Base-by-base conservation (phyloP, 2,888 invertebrate genomes). In the Achlya flavicornis region DNA sequence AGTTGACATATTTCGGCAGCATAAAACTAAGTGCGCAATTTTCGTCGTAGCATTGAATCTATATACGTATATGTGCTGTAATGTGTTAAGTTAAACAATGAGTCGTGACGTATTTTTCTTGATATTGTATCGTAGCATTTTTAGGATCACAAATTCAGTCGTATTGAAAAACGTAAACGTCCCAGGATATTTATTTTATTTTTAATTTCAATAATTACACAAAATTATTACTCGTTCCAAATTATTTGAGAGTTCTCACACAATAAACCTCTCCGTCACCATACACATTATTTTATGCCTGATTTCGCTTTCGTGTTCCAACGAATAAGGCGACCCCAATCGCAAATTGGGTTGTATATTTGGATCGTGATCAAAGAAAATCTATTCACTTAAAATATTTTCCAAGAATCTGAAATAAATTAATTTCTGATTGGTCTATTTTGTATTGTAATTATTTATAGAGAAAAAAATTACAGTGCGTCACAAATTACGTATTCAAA, bases 1-100 rank as follows among this genome's bases (percentile, higher is more conserved):
- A 32, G 26, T 57, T 61, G 58, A 62, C 48, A 64, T 32, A 59
- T 58, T 7, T 65, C 70, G 63, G 59, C 26, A 53, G 11, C 59
- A 60, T 61, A 63, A 63, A 66, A 58, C 63, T 62, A 65, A 65
- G 66, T 76, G 79, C 81, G 82, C 79, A 80, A 77, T 81, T 77
- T 64, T 66, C 69, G 70, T 75, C 73, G 74, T 72, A 68, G 64
- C 68, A 64, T 69, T 58, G 68, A 76, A 72, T 77, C 70, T 73
- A 69, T 65, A 66, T 68, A 62, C 69, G 62, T 35, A 61, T 61
- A n/a, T 53, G 10, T 68, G 66, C 68, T 58, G 61, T 66, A 57
- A 66, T 61, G 70, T 61, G 61, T 66, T 69, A 61, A 68, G 61
- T 66, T 69, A 61, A 68, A 72, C 73, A 72, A 76, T 69, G 72